phyloP scores from a whole-genome alignment of 2,888 invertebrate genomes.

The Tipula confusa region DNA sequence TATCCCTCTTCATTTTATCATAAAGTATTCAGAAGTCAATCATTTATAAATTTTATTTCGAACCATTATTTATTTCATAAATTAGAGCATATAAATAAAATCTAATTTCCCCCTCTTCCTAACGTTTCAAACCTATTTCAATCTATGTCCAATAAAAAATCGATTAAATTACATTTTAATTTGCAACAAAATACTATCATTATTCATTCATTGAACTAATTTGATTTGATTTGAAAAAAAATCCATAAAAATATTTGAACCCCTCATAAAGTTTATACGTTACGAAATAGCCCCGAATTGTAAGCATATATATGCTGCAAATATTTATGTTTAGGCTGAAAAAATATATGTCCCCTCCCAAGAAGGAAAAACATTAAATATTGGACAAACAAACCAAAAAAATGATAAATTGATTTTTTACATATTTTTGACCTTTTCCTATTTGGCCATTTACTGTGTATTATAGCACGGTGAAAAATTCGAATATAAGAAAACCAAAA shows the following conservation, averaged over 20 bases:
- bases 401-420: constrained; percentile 6
- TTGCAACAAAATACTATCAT: constrained; percentile 25
- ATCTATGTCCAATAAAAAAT: neutral
- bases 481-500: neutral
- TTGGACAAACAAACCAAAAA: neutral
- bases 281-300: neutral
- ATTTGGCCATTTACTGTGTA: neutral
- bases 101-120: neutral
- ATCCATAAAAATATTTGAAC: neutral
- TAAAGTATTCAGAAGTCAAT: too few relatives aligned
- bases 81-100: neutral
- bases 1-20: too few relatives aligned
- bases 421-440: constrained; percentile 25
- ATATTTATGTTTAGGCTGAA: neutral
- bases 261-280: neutral
- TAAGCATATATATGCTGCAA: neutral
- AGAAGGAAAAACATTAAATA: neutral
- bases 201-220: constrained; percentile 25
- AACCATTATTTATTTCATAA: too few relatives aligned
- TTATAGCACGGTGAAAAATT: neutral
- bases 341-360: neutral
- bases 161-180: constrained; percentile 25
- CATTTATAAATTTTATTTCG: too few relatives aligned
- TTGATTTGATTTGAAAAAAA: constrained; percentile 4
- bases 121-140: neutral